Evolutionary conservation across 2,113 vertebrate genomes (phyloP).

Genomic region (Pao palembangensis): DNA sequence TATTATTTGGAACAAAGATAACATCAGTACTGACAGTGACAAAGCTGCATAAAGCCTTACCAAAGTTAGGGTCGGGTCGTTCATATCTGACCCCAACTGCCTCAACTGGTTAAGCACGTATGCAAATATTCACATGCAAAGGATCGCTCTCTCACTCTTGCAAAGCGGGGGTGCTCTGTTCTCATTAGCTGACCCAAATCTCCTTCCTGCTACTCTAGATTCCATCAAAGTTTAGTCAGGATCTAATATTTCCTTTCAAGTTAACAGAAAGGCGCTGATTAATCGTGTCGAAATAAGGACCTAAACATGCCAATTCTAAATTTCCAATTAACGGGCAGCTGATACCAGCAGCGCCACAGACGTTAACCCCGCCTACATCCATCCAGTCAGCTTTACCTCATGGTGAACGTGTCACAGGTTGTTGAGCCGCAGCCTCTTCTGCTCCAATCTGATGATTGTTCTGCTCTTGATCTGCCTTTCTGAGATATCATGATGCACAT

Average conservation of each 20-base stretch:
- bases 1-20: no score
- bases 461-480: not conserved
- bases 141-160: constrained; percentile 65
- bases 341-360: constrained; percentile 47
- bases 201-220: constrained; percentile 73
- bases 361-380: constrained; percentile 11
- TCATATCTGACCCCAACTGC: no score
- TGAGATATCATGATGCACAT: not conserved
- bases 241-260: constrained; percentile 81
- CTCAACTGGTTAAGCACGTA: no score
- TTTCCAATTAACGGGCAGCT: constrained; percentile 53
- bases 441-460: no score
- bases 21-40: no score
- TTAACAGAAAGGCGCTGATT: constrained; percentile 74
- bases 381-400: no score
- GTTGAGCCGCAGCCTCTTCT: not conserved
- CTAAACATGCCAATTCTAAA: constrained; percentile 70
- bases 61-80: no score
- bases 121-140: constrained; percentile 74
- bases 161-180: constrained; percentile 75
- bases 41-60: no score
- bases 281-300: constrained; percentile 72
- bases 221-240: constrained; percentile 80
- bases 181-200: constrained; percentile 80
- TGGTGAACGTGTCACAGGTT: not conserved